Base-by-base conservation (phyloP, 2,113 vertebrate species). In the Salvator merianae region DNA sequence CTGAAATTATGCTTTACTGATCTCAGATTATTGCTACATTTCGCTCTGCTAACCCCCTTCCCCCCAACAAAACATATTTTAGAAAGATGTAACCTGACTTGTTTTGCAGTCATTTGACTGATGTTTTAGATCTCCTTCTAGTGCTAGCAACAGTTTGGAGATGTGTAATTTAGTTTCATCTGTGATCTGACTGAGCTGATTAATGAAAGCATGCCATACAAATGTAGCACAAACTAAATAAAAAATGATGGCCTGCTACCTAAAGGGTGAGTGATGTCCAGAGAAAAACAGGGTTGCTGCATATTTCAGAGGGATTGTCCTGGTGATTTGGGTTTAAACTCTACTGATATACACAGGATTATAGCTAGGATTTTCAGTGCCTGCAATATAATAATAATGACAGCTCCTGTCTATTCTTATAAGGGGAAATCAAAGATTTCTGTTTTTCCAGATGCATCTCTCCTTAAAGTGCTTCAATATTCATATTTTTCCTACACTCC, bases 21-120 rank as follows among this genome's bases (percentile, higher is more conserved):
- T 94, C 88, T 82, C 89, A 91, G 92, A 92, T 94, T 93, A 92
- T 90, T 90, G 77, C 84, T 91, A 85, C 84, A 89, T 93, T 92
- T 90, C 82, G 78, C 86, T 38, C 84, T 20, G 70, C 71, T 90
- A 91, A 93, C 90, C 82, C 87, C 77, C 84, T 36, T 91, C 89
- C 84, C 88, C 77, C 84, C 24, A 91, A 89, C 82, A 89, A 94
- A 93, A 91, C 69, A 80, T 88, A 83, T 91, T 92, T 86, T 77
- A 83, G 86, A 91, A 91, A 92, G 88, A 93, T 89, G 82, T 90
- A 84, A 84, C 90, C 86, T 90, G 82, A 77, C 76, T 50, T 87
- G 86, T 92, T 92, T 85, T 79, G 86, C 75, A 59, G 79, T 81
- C 62, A 36, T 62, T 40, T 81, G 77, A 86, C 18, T 59, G 47